These are phyloP conservation scores for Microctonus hyperodae DNA, from an alignment of 2,888 invertebrate genomes.

Conservation along the genomic window DNA sequence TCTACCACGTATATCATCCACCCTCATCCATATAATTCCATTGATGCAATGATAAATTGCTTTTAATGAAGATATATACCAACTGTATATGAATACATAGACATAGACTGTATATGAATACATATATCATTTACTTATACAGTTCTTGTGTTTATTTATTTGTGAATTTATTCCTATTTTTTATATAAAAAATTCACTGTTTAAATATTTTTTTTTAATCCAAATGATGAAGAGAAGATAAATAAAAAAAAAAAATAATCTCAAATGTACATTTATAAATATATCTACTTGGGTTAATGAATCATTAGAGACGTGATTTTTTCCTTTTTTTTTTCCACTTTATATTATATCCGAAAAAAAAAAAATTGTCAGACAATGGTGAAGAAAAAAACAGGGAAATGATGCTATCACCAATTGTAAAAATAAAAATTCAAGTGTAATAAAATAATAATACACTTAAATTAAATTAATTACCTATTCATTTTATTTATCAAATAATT, in stretches of 20 bases:
- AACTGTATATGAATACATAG: constrained; percentile 33
- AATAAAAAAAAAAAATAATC: not conserved
- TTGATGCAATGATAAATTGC: constrained; percentile 57
- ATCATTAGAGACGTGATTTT: too few relatives aligned
- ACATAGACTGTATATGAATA: constrained; percentile 30
- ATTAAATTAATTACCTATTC: not conserved
- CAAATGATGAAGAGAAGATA: not conserved
- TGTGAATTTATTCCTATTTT: constrained; percentile 41
- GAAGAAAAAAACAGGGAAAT: not conserved
- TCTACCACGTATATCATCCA: constrained; percentile 18
- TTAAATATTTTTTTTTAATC: not conserved
- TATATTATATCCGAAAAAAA: too few relatives aligned
- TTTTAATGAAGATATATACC: constrained; percentile 53
- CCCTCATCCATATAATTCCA: constrained; percentile 13
- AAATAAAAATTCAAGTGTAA: too few relatives aligned
- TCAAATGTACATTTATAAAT: not conserved
- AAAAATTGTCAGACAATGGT: too few relatives aligned
- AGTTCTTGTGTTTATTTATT: constrained; percentile 33
- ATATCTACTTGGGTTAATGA: constrained; percentile 14
- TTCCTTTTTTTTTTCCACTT: too few relatives aligned
- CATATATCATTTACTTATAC: too few relatives aligned
- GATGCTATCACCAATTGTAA: too few relatives aligned
- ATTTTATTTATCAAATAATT: constrained; percentile 4
- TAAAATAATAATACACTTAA: too few relatives aligned
- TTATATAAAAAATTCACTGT: not conserved